Percentiles rank a stretch among this genome's conserved stretches.
Conservation (phyloP, 2,888 invertebrate genomes). For the Cerastis leucographa region DNA sequence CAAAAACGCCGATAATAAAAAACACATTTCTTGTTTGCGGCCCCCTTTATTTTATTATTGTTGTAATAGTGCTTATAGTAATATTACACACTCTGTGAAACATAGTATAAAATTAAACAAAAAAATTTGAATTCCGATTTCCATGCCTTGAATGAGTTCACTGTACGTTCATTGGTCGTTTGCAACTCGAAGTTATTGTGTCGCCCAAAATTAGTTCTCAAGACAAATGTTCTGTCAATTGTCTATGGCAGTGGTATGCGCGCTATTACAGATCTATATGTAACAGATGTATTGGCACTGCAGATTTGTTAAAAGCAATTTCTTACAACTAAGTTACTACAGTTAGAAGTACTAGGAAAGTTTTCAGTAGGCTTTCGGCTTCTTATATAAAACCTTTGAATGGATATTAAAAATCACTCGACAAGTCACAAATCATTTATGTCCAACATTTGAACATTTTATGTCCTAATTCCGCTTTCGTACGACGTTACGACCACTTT, state of each 20-base stretch:
- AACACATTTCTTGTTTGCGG: not conserved
- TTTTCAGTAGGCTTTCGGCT: not conserved
- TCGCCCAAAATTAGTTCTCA: constrained; percentile 52
- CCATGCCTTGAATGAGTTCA: constrained; percentile 16
- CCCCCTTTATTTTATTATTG: too few relatives aligned
- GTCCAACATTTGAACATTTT: too few relatives aligned
- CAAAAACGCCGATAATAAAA: not conserved
- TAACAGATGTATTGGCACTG: constrained; percentile 16
- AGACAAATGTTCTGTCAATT: constrained; percentile 43
- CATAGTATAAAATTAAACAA: too few relatives aligned
- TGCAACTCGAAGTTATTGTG: constrained; percentile 45
- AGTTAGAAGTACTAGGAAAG: not conserved
- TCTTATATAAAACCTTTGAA: not conserved
- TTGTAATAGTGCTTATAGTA: too few relatives aligned
- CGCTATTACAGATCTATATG: constrained; percentile 19
- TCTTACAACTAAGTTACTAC: constrained; percentile 10
- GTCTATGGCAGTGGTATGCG: constrained; percentile 26
- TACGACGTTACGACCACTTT: too few relatives aligned
- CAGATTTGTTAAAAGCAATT: constrained; percentile 9
- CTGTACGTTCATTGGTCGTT: constrained; percentile 24
- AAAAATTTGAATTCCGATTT: constrained; percentile 20
- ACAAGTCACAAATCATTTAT: too few relatives aligned
- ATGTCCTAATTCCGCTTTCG: too few relatives aligned
- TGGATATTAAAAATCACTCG: too few relatives aligned
- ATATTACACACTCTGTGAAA: too few relatives aligned